Evolutionary conservation across 2,113 vertebrate genomes (phyloP).

Genomic region (Salvelinus alpinus): DNA sequence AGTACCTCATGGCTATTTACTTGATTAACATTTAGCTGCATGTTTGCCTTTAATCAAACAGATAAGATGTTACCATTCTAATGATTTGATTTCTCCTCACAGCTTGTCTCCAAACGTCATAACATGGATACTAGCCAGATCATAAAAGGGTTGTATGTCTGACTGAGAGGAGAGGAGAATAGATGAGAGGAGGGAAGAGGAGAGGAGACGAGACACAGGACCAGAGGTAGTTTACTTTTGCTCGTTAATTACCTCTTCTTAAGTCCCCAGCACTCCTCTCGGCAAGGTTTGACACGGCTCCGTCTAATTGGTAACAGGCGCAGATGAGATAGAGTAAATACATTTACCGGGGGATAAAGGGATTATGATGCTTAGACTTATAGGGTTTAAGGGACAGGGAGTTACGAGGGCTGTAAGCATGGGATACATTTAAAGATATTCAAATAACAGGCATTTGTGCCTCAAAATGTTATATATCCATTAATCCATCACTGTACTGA

Average conservation of each 20-base stretch:
- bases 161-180: no score
- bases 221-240: conserved; percentile 51
- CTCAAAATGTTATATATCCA: no score
- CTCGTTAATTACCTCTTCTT: conserved; percentile 60
- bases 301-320: conserved; percentile 57
- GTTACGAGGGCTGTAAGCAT: not conserved
- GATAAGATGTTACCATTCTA: conserved; percentile 2
- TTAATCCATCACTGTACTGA: conserved; percentile 33
- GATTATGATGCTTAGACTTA: conserved; percentile 49
- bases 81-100: conserved; percentile 39
- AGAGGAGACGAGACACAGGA: conserved; percentile 2
- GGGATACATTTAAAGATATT: not conserved
- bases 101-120: conserved; percentile 35
- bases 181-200: no score
- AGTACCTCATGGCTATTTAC: no score
- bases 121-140: conserved; percentile 28
- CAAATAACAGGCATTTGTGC: not conserved
- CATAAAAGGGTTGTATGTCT: conserved; percentile 1
- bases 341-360: conserved; percentile 53
- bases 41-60: conserved; percentile 21
- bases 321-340: conserved; percentile 59
- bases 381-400: not conserved
- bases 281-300: conserved; percentile 58
- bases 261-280: conserved; percentile 50
- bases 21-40: not conserved